Evolutionary conservation across 2,113 vertebrate genomes (phyloP).

Genomic region (Dromiciops gliroides): DNA sequence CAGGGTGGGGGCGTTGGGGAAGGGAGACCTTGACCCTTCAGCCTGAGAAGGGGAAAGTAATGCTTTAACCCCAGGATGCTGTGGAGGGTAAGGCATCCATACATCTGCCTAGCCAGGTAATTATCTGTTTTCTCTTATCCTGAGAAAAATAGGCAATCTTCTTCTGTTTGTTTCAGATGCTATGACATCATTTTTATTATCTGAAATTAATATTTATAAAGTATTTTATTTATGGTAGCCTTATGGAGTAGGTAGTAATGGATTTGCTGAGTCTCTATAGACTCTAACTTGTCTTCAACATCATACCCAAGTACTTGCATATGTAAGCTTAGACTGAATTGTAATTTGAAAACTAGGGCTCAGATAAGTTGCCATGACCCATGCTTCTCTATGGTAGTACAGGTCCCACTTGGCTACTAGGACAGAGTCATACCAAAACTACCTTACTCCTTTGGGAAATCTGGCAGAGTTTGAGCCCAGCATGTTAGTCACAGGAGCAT

Average conservation of each 20-base stretch:
- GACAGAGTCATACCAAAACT: neutral
- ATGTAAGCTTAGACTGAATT: neutral
- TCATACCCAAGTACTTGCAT: neutral
- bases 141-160: neutral
- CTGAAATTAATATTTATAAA: neutral
- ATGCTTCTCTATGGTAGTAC: neutral
- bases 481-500: neutral
- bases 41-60: neutral
- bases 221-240: neutral
- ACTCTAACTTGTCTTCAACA: neutral
- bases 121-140: neutral
- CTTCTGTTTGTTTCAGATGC: neutral
- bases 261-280: neutral
- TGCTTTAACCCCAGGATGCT: neutral
- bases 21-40: no score
- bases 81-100: neutral
- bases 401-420: neutral
- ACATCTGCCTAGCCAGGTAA: neutral
- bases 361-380: neutral
- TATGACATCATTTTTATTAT: neutral
- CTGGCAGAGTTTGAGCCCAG: neutral
- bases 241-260: neutral
- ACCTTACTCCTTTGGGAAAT: neutral
- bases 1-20: no score
- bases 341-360: neutral